phyloP scores from a whole-genome alignment of 2,888 invertebrate species.

The Dexiosoma caninum region DNA sequence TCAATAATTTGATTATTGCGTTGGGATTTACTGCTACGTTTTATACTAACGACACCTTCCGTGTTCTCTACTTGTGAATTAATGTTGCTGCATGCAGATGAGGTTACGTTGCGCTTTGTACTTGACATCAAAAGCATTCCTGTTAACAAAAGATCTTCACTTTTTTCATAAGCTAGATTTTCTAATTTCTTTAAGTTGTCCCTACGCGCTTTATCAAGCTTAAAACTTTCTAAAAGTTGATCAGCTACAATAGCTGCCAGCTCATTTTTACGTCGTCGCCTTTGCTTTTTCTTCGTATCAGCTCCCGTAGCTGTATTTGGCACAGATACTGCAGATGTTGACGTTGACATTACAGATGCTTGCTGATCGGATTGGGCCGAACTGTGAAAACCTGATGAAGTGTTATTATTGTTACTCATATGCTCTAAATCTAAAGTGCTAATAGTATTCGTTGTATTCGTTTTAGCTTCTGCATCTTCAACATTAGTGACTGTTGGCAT shows the following conservation, averaged over 20 bases:
- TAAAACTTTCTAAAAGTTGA: constrained; percentile 77
- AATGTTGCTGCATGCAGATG: constrained; percentile 32
- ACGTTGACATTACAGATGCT: constrained; percentile 52
- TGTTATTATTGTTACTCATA: constrained; percentile 72
- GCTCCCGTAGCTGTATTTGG: constrained; percentile 22
- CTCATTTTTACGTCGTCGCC: constrained; percentile 76
- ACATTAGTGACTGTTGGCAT: not conserved
- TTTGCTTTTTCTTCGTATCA: constrained; percentile 71
- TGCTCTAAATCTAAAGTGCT: constrained; percentile 67
- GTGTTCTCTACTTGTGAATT: constrained; percentile 33
- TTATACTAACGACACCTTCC: constrained; percentile 38
- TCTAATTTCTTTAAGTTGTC: constrained; percentile 77
- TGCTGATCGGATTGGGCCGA: constrained; percentile 68
- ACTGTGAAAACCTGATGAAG: constrained; percentile 73
- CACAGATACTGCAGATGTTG: constrained; percentile 35
- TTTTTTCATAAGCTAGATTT: constrained; percentile 77
- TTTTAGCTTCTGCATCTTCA: constrained; percentile 11
- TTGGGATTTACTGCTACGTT: constrained; percentile 47
- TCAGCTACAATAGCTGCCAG: constrained; percentile 77
- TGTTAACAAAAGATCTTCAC: constrained; percentile 75
- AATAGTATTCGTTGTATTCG: not conserved
- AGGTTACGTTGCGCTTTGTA: constrained; percentile 74
- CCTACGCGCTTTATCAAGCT: constrained; percentile 76
- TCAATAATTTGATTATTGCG: constrained; percentile 32
- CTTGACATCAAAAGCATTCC: constrained; percentile 77